Conservation (phyloP, 1,140 invertebrate species). For the Arctopsyche grandis region DNA sequence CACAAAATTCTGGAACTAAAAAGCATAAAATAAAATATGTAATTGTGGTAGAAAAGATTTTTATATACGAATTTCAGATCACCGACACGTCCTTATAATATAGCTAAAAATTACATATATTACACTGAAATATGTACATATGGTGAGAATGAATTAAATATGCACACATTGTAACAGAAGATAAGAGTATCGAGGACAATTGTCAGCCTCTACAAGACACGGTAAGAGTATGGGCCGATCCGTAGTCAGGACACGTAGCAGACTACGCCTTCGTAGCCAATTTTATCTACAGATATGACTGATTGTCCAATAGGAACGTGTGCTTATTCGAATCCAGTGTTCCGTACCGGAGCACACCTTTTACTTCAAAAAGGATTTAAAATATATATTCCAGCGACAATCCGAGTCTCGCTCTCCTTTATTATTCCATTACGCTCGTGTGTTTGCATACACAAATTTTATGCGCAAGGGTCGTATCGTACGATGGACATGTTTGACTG, state of each 20-base stretch:
- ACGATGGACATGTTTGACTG: no score
- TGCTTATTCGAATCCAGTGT: neutral
- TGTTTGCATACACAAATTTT: neutral
- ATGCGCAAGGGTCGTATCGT: neutral
- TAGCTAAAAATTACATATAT: no score
- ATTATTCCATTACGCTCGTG: neutral
- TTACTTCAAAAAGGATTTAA: neutral
- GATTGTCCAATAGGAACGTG: conserved; percentile 33
- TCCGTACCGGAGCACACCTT: neutral
- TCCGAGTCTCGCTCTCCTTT: neutral
- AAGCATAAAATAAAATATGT: no score
- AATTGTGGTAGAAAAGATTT: no score
- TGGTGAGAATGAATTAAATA: no score
- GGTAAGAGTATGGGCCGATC: neutral
- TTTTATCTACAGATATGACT: conserved; percentile 39
- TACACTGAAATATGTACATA: no score
- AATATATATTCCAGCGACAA: neutral
- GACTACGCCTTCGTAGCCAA: conserved; percentile 33
- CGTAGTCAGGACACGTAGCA: conserved; percentile 28
- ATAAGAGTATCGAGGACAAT: no score
- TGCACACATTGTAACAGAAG: no score
- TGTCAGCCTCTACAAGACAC: no score
- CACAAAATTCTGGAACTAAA: no score
- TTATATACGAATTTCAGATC: no score
- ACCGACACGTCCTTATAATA: no score